Percentiles rank a stretch among this genome's conserved stretches.
phyloP scores from a whole-genome alignment of 2,888 invertebrate genomes.

The Machimus rusticus region DNA sequence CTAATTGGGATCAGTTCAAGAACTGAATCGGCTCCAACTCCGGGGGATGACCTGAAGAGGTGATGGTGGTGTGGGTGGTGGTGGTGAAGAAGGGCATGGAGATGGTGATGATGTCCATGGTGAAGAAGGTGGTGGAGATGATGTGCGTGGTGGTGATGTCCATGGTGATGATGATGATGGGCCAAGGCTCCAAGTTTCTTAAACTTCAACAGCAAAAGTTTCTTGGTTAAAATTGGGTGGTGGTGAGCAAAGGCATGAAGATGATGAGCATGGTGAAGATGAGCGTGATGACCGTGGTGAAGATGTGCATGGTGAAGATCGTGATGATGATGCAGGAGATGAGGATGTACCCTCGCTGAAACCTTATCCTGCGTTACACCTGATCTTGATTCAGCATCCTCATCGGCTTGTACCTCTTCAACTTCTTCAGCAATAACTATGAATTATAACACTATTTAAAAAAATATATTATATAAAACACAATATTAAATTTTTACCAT shows the following conservation, averaged over 20 bases:
- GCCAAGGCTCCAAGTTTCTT: neutral
- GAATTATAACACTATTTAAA: neutral
- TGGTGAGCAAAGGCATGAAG: neutral
- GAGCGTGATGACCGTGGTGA: neutral
- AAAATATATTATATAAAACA: neutral
- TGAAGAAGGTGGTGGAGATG: neutral
- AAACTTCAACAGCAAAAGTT: constrained; percentile 6
- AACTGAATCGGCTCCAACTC: neutral
- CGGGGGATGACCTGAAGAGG: neutral
- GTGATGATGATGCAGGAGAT: neutral
- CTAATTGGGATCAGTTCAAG: constrained; percentile 13
- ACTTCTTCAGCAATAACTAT: neutral
- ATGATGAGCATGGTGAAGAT: neutral
- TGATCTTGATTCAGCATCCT: neutral
- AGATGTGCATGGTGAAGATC: neutral
- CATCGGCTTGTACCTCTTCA: neutral
- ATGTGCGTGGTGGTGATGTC: neutral
- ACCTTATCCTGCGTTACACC: neutral
- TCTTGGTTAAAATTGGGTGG: constrained; percentile 12
- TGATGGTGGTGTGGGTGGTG: neutral
- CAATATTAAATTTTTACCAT: neutral
- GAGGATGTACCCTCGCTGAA: neutral
- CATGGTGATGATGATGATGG: constrained; percentile 12
- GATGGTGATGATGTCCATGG: neutral
- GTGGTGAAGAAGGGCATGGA: neutral